Base-by-base conservation (phyloP, 2,113 vertebrate species). In the Holacanthus passer region DNA sequence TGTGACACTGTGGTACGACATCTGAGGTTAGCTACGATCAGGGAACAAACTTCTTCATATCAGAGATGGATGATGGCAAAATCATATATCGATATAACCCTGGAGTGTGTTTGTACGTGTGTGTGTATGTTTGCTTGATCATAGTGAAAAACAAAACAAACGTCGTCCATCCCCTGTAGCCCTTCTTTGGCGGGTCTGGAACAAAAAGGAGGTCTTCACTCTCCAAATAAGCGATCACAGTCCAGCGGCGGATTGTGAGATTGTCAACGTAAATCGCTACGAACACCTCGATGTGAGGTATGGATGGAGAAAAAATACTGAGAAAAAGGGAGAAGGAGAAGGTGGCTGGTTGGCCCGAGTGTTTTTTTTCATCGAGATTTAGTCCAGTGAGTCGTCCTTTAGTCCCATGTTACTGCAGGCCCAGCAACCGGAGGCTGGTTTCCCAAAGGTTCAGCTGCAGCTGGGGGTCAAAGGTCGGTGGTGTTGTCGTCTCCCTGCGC, bases 371-470 rank as follows among this genome's bases (percentile, higher is more conserved):
- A n/a, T n/a, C 16, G 20, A 72, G 72, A n/a, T 73, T 65, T 56
- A 81, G 83, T 87, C 62, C 82, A 76, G 16, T 59, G 63, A 32
- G 62, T 45, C 50, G 70, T 78, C n/a, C 67, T 47, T 68, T 62
- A 47, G 84, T 82, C 47, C 60, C 22, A 4, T 32, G 74, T 69
- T 91, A 90, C 68, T 92, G 82, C 35, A 90, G 85, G 45, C 82
- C 79, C 52, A 94, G 72, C 67, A 92, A 52, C 79, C 79, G 86
- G n/a, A 85, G 66, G 80, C 90, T 93, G 76, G 82, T 85, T 73
- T 89, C 82, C 94, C 94, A 94, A 63, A 95, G 85, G 78, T 80
- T 62, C 17, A 66, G 76, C 83, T 90, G 92, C 70, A 94, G 84
- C 48, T 88, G 71, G 5, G 86, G 84, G 76, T 93, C 86, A 72